phyloP scores from a whole-genome alignment of 1,140 invertebrate genomes.

The Hylyphantes graminicola region DNA sequence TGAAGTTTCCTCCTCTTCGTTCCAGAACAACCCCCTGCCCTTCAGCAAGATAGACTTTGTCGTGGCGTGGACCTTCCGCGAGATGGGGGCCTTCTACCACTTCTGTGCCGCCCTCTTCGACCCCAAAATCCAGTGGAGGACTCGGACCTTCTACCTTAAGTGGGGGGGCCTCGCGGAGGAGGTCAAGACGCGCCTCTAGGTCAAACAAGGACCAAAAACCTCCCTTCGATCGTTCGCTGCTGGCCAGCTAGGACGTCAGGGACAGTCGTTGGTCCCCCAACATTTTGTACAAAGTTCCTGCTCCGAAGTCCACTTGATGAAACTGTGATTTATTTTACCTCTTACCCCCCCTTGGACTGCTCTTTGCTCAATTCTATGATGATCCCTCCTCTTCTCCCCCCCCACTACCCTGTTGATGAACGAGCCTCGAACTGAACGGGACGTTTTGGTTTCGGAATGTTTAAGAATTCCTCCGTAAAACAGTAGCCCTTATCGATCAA shows the following conservation, averaged over 20 bases:
- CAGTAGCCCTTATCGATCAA: no score
- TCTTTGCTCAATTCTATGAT: conserved; percentile 46
- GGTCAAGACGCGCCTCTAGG: conserved; percentile 46
- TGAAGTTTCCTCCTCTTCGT: conserved; percentile 65
- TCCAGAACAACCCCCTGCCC: conserved; percentile 90
- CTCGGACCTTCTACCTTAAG: conserved; percentile 85
- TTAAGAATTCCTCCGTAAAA: no score
- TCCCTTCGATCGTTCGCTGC: conserved; percentile 3
- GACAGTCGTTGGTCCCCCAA: background rate
- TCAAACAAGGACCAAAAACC: no score
- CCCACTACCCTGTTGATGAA: background rate
- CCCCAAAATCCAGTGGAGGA: conserved; percentile 91
- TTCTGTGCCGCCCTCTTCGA: conserved; percentile 84
- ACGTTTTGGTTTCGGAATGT: no score
- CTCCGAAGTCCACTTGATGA: conserved; percentile 37
- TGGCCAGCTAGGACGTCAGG: conserved; percentile 31
- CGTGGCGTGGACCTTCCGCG: conserved; percentile 94
- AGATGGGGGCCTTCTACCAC: conserved; percentile 88
- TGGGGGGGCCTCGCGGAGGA: conserved; percentile 82
- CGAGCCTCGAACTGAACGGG: no score
- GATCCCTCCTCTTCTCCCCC: background rate
- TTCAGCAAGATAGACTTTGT: conserved; percentile 97
- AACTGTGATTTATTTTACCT: conserved; percentile 57
- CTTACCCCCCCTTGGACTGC: conserved; percentile 32
- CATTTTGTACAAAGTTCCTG: conserved; percentile 59